A percentile compares a stretch with the other conserved stretches of the same genome.
phyloP scores from a whole-genome alignment of 2,888 invertebrate genomes.

The Tenthredo scrophulariae region DNA sequence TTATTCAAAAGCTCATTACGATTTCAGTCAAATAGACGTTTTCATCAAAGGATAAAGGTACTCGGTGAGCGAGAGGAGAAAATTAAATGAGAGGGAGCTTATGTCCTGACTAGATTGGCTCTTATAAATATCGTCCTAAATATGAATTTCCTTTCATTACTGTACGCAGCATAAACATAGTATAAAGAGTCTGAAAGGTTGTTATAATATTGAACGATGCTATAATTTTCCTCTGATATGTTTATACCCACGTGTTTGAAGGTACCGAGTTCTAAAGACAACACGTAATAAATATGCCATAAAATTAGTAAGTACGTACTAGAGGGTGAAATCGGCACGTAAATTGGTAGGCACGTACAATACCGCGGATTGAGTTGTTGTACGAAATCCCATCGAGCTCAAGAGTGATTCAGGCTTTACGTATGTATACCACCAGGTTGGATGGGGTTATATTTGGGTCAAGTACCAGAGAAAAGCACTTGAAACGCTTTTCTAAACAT shows the following conservation, averaged over 20 bases:
- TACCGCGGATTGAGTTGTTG: conserved; percentile 19
- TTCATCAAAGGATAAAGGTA: background rate
- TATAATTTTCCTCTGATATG: background rate
- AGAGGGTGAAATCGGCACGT: conserved; percentile 18
- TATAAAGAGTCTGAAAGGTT: background rate
- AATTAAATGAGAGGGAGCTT: background rate
- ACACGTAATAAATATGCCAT: conserved; percentile 4
- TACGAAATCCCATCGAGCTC: conserved; percentile 22
- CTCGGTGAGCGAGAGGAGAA: background rate
- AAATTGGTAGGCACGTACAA: conserved; percentile 19
- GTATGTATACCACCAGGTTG: conserved; percentile 28
- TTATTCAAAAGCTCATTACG: background rate
- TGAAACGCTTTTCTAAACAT: conserved; percentile 65
- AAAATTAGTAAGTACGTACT: conserved; percentile 32
- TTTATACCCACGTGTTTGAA: background rate
- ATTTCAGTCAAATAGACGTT: background rate
- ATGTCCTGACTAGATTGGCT: background rate
- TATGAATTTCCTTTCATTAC: background rate
- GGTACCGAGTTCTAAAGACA: background rate
- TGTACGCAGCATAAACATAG: background rate
- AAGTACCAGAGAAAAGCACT: conserved; percentile 57
- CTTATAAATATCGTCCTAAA: background rate
- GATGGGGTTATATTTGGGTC: conserved; percentile 58
- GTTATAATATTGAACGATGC: conserved; percentile 6
- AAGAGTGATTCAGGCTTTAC: conserved; percentile 26